Evolutionary conservation across 2,888 invertebrate genomes (phyloP).

Genomic region (Mactromeris polynyma): DNA sequence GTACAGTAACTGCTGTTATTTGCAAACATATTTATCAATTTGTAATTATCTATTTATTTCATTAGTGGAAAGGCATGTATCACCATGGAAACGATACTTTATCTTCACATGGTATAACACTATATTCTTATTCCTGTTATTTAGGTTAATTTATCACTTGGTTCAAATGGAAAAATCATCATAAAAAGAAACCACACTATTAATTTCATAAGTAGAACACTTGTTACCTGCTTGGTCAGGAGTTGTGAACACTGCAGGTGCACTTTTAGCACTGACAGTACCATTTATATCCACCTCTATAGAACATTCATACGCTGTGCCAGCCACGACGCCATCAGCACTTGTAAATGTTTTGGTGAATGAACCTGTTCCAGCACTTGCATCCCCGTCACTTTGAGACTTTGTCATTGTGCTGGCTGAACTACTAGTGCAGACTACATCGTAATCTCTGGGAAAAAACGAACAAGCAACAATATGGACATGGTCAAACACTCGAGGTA

Average conservation of each 20-base stretch:
- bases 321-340: slow-evolving; percentile 68
- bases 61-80: too few relatives aligned
- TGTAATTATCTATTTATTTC: too few relatives aligned
- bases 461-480: not conserved
- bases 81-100: too few relatives aligned
- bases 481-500: too few relatives aligned
- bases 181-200: too few relatives aligned
- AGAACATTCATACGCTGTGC: slow-evolving; percentile 72
- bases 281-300: slow-evolving; percentile 56
- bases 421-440: slow-evolving; percentile 44
- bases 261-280: slow-evolving; percentile 67
- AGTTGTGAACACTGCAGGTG: slow-evolving; percentile 69
- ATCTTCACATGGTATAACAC: too few relatives aligned
- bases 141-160: too few relatives aligned
- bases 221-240: slow-evolving; percentile 49
- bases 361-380: slow-evolving; percentile 6
- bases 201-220: not conserved
- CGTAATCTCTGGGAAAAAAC: slow-evolving; percentile 41
- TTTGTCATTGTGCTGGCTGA: slow-evolving; percentile 39
- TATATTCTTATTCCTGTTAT: too few relatives aligned
- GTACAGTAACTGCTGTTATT: too few relatives aligned
- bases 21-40: too few relatives aligned
- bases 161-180: too few relatives aligned
- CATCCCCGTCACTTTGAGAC: slow-evolving; percentile 16
- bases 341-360: slow-evolving; percentile 50